A percentile compares a stretch with the other conserved stretches of the same genome.
phyloP scores from a whole-genome alignment of 2,113 vertebrate species.

The Ictalurus punctatus region DNA sequence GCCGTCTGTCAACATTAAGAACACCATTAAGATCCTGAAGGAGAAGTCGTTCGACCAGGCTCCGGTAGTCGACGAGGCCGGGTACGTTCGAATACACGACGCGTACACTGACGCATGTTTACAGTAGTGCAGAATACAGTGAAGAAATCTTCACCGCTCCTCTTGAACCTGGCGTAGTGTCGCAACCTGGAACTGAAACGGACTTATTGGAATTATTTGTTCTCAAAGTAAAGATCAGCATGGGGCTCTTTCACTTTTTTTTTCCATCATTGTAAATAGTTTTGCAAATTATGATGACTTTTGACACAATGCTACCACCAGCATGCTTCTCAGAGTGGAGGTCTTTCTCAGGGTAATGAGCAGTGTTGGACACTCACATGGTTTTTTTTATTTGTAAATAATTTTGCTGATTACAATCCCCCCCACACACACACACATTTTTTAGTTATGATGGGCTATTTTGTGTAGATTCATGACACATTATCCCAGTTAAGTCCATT shows the following conservation, averaged over 20 bases:
- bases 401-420: not conserved
- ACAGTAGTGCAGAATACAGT: not conserved
- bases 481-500: not conserved
- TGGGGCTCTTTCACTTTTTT: too few relatives aligned
- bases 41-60: conserved; percentile 86
- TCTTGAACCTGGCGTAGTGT: not conserved
- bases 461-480: not conserved
- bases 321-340: not conserved
- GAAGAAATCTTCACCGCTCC: not conserved
- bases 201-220: not conserved
- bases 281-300: not conserved
- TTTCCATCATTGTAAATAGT: too few relatives aligned
- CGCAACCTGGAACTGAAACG: not conserved
- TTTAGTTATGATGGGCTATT: not conserved
- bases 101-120: not conserved
- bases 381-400: not conserved
- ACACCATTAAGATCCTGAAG: conserved; percentile 80
- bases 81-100: conserved; percentile 66
- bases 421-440: not conserved
- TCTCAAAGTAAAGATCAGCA: too few relatives aligned
- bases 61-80: conserved; percentile 80
- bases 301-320: not conserved
- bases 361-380: not conserved
- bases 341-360: not conserved
- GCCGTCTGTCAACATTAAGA: conserved; percentile 77